phyloP scores from a whole-genome alignment of 2,113 vertebrate species.

The Eretmochelys imbricata region DNA sequence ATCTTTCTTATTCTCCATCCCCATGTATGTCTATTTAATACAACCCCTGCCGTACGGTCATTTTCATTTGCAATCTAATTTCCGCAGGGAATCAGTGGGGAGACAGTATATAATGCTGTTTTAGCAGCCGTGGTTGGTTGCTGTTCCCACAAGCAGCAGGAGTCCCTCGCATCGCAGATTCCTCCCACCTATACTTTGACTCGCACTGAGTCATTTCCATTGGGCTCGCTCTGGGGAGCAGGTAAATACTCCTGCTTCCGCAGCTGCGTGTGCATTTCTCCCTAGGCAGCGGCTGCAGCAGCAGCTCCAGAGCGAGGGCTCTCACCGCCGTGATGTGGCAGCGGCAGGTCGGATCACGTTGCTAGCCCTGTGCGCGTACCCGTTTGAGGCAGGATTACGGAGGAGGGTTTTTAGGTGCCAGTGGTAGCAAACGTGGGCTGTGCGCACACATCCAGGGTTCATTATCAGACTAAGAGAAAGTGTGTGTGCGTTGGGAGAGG shows the following conservation, averaged over 20 bases:
- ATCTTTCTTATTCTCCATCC: not conserved
- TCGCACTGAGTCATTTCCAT: not conserved
- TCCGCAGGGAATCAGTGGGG: not conserved
- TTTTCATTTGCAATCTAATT: not conserved
- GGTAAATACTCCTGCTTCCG: not conserved
- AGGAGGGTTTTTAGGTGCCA: conserved; percentile 65
- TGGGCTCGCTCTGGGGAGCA: not conserved
- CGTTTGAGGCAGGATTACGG: conserved; percentile 70
- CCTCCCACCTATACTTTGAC: not conserved
- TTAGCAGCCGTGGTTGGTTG: not conserved
- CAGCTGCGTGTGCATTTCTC: not conserved
- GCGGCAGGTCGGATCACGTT: conserved; percentile 77
- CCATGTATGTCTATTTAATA: not conserved
- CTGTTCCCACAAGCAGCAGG: not conserved
- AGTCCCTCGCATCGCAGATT: not conserved
- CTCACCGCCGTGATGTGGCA: conserved; percentile 70
- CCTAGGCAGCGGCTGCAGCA: not conserved
- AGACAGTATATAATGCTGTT: not conserved
- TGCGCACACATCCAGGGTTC: not conserved
- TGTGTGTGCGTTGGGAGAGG: not conserved
- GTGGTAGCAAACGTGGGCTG: conserved; percentile 64
- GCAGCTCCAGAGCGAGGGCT: not conserved
- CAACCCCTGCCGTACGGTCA: conserved; percentile 33
- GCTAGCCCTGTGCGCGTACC: conserved; percentile 79
- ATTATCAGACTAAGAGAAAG: not conserved